Evolutionary conservation across 2,113 vertebrate species (phyloP).

Genomic region (Galemys pyrenaicus): DNA sequence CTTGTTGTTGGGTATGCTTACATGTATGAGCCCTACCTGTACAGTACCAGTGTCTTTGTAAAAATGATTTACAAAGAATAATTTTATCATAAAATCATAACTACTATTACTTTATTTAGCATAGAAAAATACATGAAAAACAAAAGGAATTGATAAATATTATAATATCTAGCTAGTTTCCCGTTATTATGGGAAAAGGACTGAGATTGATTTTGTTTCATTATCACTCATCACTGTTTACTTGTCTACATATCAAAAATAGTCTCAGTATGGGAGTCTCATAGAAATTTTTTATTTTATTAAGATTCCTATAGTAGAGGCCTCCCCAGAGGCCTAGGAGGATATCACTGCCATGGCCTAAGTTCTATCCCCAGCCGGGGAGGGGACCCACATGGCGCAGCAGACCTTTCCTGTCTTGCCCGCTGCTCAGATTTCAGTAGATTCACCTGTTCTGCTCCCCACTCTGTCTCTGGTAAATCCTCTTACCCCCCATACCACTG

Average conservation of each 20-base stretch:
- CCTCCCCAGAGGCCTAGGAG: too few species aligned
- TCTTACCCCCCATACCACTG: too few species aligned
- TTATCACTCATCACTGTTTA: background rate
- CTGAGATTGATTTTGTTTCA: background rate
- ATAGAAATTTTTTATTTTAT: conserved; percentile 17
- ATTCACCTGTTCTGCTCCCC: too few species aligned
- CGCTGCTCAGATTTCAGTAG: too few species aligned
- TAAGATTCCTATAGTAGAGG: background rate
- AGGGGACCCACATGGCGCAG: too few species aligned
- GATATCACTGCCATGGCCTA: too few species aligned
- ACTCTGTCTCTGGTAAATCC: too few species aligned
- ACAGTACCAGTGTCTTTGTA: background rate
- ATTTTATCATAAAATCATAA: background rate
- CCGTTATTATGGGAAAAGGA: background rate
- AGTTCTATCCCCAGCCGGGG: too few species aligned
- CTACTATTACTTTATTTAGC: background rate
- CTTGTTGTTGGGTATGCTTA: too few species aligned
- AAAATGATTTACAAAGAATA: background rate
- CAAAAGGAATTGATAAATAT: background rate
- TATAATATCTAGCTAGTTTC: background rate
- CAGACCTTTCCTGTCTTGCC: too few species aligned
- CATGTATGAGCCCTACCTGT: background rate
- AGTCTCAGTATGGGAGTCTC: background rate
- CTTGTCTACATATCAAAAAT: background rate
- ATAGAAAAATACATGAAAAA: background rate